Percentiles rank a stretch among this genome's conserved stretches.
Conservation (phyloP, 2,113 vertebrate species). For the Vulpes vulpes region DNA sequence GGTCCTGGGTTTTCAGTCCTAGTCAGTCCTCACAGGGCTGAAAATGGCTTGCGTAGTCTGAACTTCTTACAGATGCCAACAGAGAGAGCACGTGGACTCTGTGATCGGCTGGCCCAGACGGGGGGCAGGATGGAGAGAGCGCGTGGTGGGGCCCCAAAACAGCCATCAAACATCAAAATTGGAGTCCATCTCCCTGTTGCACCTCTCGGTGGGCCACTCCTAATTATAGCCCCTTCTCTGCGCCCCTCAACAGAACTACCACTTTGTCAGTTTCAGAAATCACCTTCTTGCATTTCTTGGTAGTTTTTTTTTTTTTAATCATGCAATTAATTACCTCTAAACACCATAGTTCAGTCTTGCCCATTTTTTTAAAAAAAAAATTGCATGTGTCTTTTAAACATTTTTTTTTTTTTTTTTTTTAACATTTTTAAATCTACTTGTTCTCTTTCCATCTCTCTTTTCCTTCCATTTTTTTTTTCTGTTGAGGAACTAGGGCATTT, state of each 20-base stretch:
- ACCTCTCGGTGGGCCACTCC: neutral
- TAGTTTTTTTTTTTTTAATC: neutral
- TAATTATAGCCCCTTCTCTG: neutral
- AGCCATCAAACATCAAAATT: neutral
- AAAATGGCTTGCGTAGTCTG: neutral
- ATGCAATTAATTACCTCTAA: neutral
- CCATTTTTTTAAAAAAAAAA: neutral
- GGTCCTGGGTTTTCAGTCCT: neutral
- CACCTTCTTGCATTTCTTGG: neutral
- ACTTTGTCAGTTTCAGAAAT: neutral
- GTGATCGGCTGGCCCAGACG: neutral
- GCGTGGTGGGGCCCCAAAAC: neutral
- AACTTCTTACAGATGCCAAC: neutral
- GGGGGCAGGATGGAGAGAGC: neutral
- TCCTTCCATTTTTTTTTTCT: slow-evolving; percentile 14
- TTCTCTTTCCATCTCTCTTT: neutral
- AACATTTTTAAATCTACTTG: neutral
- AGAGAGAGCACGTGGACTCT: neutral
- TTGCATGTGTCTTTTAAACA: neutral
- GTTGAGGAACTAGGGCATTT: neutral
- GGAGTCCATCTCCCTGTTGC: neutral
- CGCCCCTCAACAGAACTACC: neutral
- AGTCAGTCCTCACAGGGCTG: neutral
- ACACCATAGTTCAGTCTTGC: neutral
- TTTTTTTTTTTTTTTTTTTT: neutral